Base-by-base conservation (phyloP, 2,113 vertebrate species). In the Connochaetes taurinus region DNA sequence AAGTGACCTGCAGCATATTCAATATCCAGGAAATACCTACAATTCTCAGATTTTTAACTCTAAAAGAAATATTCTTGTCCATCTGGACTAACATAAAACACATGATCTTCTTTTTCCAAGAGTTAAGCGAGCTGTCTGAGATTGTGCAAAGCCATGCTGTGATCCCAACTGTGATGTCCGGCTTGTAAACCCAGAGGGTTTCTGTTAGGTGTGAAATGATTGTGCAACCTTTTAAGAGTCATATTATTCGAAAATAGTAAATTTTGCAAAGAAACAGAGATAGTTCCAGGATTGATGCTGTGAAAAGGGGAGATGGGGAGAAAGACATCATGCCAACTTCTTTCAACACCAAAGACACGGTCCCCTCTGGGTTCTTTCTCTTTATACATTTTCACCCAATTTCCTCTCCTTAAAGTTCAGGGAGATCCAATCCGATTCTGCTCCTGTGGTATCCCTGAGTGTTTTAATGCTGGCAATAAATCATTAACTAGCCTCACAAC, bases 131-230 rank as follows among this genome's bases (percentile, higher is more conserved):
- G 67, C 90, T 86, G 17, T 95, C 19, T 80, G 58, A 95, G 87
- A 71, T 60, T 55, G 74, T 91, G 89, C 76, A 98, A 97, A 94
- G 50, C 62, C 84, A 88, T 90, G 64, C 80, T 81, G 60, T 62
- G 58, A 82, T 90, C 85, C 86, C 89, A 15, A 33, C 40, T 55
- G 80, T 96, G 83, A 92, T 86, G 43, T 62, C 96, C 62, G 87
- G 47, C 47, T 96, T 84, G 17, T 92, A 97, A 96, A 92, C n/a
- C 87, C 87, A 52, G 53, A 96, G 62, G 43, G 78, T 78, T 97
- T 97, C 95, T 97, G 45, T 76, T 82, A 97, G 92, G 88, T 97
- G 90, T 88, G 62, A 97, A 96, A 94, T n/a, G n/a, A 81, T 92
- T 95, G 74, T 82, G 90, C 91, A 98, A 92, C 76, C 95, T 95